phyloP scores from a whole-genome alignment of 2,113 vertebrate species.

The Ascaphus truei region DNA sequence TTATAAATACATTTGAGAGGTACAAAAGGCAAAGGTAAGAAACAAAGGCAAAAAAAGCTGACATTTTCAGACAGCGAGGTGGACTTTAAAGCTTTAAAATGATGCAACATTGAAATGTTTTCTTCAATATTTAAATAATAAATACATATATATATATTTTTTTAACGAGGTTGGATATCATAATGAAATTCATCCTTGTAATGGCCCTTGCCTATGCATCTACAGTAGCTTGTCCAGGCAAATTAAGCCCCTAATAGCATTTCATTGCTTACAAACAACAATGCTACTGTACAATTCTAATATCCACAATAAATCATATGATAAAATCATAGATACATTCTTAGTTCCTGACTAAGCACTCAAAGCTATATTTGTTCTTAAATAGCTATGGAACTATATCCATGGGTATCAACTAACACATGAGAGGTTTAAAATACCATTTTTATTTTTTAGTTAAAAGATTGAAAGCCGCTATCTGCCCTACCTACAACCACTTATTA shows the following conservation, averaged over 20 bases:
- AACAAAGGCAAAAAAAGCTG: not conserved
- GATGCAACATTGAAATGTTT: not conserved
- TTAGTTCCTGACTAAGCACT: not conserved
- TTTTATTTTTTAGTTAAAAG: too few species aligned
- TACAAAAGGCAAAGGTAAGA: not conserved
- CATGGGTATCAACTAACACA: too few species aligned
- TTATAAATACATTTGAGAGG: too few species aligned
- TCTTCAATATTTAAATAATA: not conserved
- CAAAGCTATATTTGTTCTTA: too few species aligned
- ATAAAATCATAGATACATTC: constrained; percentile 7
- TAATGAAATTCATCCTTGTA: constrained; percentile 6
- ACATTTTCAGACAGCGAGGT: not conserved
- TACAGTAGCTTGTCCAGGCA: constrained; percentile 7
- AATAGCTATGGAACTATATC: too few species aligned
- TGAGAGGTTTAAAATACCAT: too few species aligned
- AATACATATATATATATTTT: too few species aligned
- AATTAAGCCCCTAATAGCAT: constrained; percentile 15
- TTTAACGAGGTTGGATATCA: not conserved
- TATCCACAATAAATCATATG: constrained; percentile 12
- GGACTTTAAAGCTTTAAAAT: not conserved
- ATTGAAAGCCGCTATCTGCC: too few species aligned
- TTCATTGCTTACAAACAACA: constrained; percentile 1
- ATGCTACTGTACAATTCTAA: constrained; percentile 4
- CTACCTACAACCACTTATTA: too few species aligned
- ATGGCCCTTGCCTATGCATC: not conserved